These are phyloP conservation scores for Drosophila testacea DNA, from an alignment of 2,888 invertebrate species.

Conservation along the genomic window DNA sequence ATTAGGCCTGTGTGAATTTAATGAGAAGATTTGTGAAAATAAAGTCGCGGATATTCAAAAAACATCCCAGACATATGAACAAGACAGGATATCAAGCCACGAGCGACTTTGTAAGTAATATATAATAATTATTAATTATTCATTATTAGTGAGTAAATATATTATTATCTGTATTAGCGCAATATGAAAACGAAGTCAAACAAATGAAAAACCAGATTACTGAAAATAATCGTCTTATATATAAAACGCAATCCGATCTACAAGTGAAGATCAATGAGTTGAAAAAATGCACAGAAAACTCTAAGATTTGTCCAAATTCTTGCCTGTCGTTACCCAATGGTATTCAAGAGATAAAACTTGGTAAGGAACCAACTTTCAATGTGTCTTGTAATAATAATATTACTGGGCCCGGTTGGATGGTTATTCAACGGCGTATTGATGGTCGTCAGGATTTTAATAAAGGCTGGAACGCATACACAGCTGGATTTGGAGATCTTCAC, in stretches of 20 bases:
- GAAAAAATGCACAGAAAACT: not conserved
- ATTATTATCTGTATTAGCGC: too few species aligned
- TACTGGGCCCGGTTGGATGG: conserved; percentile 10
- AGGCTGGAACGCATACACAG: not conserved
- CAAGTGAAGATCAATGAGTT: not conserved
- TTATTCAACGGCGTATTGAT: conserved; percentile 7
- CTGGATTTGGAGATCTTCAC: conserved; percentile 1
- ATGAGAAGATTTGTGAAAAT: not conserved
- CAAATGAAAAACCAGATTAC: too few species aligned
- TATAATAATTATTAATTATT: too few species aligned
- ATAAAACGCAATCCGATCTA: not conserved
- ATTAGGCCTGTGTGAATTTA: not conserved
- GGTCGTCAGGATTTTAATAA: not conserved
- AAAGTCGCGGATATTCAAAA: not conserved
- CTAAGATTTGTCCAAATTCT: not conserved
- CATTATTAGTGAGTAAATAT: too few species aligned
- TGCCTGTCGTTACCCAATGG: not conserved
- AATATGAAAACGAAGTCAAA: too few species aligned
- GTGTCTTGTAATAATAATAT: not conserved
- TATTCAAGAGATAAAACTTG: not conserved
- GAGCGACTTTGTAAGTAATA: not conserved
- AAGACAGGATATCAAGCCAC: not conserved
- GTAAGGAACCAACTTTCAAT: not conserved
- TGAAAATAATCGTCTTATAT: not conserved
- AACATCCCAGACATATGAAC: not conserved